Base-by-base conservation (phyloP, 2,113 vertebrate species). In the Albula goreensis region DNA sequence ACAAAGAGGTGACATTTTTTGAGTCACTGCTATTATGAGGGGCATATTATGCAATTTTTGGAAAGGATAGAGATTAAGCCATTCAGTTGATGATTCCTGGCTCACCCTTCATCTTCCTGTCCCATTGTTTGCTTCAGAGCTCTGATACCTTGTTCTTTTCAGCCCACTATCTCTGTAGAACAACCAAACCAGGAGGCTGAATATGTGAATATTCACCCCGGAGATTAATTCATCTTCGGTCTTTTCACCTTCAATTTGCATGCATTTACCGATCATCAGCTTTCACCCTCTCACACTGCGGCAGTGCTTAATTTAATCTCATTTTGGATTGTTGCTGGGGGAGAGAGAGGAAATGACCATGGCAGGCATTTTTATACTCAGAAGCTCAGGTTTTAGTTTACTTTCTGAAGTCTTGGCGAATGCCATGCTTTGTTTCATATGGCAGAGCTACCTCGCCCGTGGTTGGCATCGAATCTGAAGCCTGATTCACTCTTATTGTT, bases 251-350 rank as follows among this genome's bases (percentile, higher is more conserved):
- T 50, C 50, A 77, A 13, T 77, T 84, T 84, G 63, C 63, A 25
- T 49, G 48, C 49, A 70, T 70, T 70, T 70, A 60, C 12, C 12
- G 4, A 3, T 11, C 57, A 15, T 11, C 57, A 60, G 57, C 8
- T 60, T 12, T 51, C 41, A 80, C 15, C 50, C 50, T 84, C 78
- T 70, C 70, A 77, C 74, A 78, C 41, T 84, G 70, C 50, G 9
- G 70, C 2, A 25, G 70, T 10, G 83, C 80, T 52, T 81, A 78
- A 48, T 86, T 86, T 88, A 86, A 88, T 85, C 84, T 87, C 51
- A 85, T 86, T 90, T 11, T 85, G 50, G 83, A 31, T 66, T 84
- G 83, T 56, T 78, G 13, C 80, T 50, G 86, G 80, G 70, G 74
- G 84, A 49, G 50, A n/a, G 82, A 79, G 70, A 74, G 10, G 60